These are phyloP conservation scores for Drosophila nr. fundita DNA, from an alignment of 2,888 invertebrate species.

Conservation along the genomic window DNA sequence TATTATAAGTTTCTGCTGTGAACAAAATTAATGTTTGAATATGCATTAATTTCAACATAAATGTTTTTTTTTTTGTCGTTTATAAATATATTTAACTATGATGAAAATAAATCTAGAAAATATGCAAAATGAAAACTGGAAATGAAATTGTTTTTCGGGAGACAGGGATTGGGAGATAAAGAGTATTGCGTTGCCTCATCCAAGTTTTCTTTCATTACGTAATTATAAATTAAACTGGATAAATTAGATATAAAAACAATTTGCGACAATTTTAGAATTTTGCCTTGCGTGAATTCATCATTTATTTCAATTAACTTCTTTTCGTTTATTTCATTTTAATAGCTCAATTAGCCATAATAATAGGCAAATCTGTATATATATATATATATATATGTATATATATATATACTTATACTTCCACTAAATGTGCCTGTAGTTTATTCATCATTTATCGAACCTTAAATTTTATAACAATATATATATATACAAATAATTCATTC, in stretches of 20 bases:
- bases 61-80: constrained; percentile 28
- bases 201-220: not conserved
- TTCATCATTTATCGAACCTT: constrained; percentile 61
- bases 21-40: constrained; percentile 53
- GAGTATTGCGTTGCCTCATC: constrained; percentile 8
- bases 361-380: constrained; percentile 18
- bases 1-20: constrained; percentile 62
- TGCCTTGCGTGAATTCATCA: constrained; percentile 58
- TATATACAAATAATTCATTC: too few species aligned
- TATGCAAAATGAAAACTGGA: constrained; percentile 37
- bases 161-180: not conserved
- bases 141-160: constrained; percentile 8
- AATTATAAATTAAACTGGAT: not conserved
- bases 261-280: constrained; percentile 35
- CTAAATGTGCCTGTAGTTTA: constrained; percentile 82
- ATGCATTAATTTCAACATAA: constrained; percentile 46
- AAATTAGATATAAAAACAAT: constrained; percentile 19
- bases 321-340: constrained; percentile 9
- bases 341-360: constrained; percentile 8
- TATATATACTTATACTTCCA: constrained; percentile 46
- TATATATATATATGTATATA: too few species aligned
- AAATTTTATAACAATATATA: constrained; percentile 11
- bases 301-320: constrained; percentile 24
- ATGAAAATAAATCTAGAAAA: constrained; percentile 46
- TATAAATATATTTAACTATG: constrained; percentile 21